Evolutionary conservation across 2,888 invertebrate genomes (phyloP), one percentile per base, ranked within the genome.

Genomic region (Conchocele bisecta): DNA sequence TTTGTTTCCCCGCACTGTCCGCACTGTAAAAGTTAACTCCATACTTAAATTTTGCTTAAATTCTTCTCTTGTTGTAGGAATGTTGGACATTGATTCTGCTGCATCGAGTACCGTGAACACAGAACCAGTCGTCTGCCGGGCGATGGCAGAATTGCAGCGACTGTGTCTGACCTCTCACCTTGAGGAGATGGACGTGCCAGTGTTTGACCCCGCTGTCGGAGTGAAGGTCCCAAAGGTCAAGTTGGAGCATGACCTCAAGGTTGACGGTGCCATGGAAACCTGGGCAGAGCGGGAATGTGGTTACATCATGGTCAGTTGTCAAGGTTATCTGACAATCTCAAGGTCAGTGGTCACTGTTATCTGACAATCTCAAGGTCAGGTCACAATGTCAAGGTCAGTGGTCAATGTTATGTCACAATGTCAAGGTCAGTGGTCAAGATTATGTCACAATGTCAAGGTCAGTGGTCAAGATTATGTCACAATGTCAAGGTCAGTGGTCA

Each of bases 251-350:
- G 67, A 59, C 29, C 50, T 68, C 26, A 73, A 78, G 44, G 42
- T 73, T 22, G 83, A 83, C 46, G 68, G 66, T 54, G 72, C 76
- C 29, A 81, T 83, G 82, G 82, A 79, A 50, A 46, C 77, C 20
- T 82, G 79, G 82, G 82, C 82, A 13, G 75, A 79, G 54, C 64
- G 73, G 17, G 37, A 70, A 24, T 66, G 70, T 42, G 74, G 73
- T 15, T 48, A 57, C 11, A 64, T 75, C 6, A 70, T 60, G 69
- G 83, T 83, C 53, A 53, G 54, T 13, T 13, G 2, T 24, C 9
- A 22, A 24, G 17, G 5, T n/a, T n/a, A n/a, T n/a, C n/a, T n/a
- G n/a, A n/a, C n/a, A n/a, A n/a, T n/a, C n/a, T n/a, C n/a, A n/a
- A n/a, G n/a, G n/a, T n/a, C n/a, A n/a, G n/a, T n/a, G n/a, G n/a